These are phyloP conservation scores for Phanerotoma sp. DNA, from an alignment of 2,888 invertebrate species.

Conservation along the genomic window DNA sequence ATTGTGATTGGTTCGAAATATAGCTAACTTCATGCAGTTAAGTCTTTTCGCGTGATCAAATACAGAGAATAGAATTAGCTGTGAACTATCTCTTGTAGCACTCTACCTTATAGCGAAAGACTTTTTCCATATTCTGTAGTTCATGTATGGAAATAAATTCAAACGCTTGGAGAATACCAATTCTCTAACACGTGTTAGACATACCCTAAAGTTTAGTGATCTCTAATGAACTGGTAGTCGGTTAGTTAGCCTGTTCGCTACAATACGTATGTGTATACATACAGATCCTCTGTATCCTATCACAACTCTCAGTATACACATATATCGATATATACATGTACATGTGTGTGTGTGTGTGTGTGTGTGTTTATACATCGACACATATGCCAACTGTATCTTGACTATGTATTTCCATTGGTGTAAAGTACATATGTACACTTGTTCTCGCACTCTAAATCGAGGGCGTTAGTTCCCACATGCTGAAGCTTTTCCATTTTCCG, in stretches of 20 bases:
- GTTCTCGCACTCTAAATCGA: constrained; percentile 12
- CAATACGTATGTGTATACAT: constrained; percentile 2
- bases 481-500: constrained; percentile 14
- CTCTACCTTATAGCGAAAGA: no score
- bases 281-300: not conserved
- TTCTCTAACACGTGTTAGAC: not conserved
- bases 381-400: not conserved
- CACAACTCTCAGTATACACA: not conserved
- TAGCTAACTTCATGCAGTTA: no score
- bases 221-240: constrained; percentile 49
- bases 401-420: constrained; percentile 3
- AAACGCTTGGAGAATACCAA: constrained; percentile 13
- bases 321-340: not conserved
- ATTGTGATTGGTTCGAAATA: no score
- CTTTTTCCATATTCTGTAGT: not conserved
- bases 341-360: no score
- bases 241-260: constrained; percentile 40
- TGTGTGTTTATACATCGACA: not conserved
- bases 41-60: no score
- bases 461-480: constrained; percentile 17
- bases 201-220: constrained; percentile 45
- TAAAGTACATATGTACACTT: constrained; percentile 22
- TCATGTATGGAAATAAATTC: not conserved
- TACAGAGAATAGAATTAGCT: no score
- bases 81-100: no score